These are phyloP conservation scores for Anaspis maculata DNA, from an alignment of 2,888 invertebrate species.

Conservation along the genomic window DNA sequence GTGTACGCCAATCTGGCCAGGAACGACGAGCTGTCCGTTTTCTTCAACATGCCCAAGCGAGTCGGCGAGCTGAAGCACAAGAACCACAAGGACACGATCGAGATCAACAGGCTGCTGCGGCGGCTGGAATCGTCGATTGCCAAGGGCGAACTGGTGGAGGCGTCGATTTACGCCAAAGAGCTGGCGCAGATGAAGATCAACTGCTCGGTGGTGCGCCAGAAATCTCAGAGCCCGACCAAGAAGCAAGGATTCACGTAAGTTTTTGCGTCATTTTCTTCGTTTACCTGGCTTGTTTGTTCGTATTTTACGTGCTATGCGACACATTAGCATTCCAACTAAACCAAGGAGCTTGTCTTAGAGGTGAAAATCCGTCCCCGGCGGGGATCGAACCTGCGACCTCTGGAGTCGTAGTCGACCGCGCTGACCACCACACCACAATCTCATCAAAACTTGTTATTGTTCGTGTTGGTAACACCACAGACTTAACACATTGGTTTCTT, in stretches of 20 bases:
- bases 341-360: too few species aligned
- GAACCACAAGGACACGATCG: slow-evolving; percentile 46
- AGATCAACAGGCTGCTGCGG: slow-evolving; percentile 54
- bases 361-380: too few species aligned
- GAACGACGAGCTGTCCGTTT: slow-evolving; percentile 34
- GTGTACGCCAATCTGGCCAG: slow-evolving; percentile 45
- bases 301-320: too few species aligned
- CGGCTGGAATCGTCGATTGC: slow-evolving; percentile 71
- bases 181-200: slow-evolving; percentile 68
- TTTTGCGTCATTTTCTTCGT: too few species aligned
- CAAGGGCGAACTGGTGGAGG: slow-evolving; percentile 65
- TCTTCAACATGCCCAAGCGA: slow-evolving; percentile 39
- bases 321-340: too few species aligned
- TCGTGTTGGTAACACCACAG: neutral
- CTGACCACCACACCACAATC: too few species aligned
- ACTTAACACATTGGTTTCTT: slow-evolving; percentile 9
- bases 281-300: too few species aligned
- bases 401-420: too few species aligned
- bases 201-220: slow-evolving; percentile 57
- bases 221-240: slow-evolving; percentile 18
- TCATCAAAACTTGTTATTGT: neutral
- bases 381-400: too few species aligned
- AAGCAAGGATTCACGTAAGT: slow-evolving; percentile 23
- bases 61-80: slow-evolving; percentile 27
- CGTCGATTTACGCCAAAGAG: slow-evolving; percentile 68